A percentile compares a stretch with the other conserved stretches of the same genome.
These are phyloP conservation scores for Chloroceryle inda DNA, from an alignment of 2,797 vertebrate species.

Conservation along the genomic window DNA sequence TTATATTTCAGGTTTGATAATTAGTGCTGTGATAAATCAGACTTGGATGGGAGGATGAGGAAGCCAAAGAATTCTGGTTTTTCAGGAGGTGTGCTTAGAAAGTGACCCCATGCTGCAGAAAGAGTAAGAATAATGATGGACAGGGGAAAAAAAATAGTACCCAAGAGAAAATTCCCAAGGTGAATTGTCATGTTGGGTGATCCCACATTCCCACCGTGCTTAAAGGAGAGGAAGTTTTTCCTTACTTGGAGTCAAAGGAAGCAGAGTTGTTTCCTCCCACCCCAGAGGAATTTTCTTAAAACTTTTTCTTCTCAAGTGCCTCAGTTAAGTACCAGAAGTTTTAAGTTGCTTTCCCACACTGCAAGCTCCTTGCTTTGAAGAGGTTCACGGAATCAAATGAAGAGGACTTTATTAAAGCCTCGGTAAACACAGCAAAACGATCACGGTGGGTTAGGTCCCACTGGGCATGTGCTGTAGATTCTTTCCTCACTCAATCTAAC, in stretches of 20 bases:
- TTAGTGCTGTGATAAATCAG: not conserved
- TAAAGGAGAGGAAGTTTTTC: not conserved
- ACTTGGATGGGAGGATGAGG: not conserved
- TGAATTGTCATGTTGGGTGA: not conserved
- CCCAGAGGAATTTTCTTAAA: not conserved
- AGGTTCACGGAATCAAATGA: not conserved
- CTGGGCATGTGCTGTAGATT: not conserved
- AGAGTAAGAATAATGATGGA: not conserved
- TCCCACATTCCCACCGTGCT: not conserved
- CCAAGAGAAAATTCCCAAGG: not conserved
- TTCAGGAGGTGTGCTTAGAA: not conserved
- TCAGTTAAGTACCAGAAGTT: not conserved
- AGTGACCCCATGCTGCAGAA: not conserved
- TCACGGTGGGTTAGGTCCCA: not conserved
- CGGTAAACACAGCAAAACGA: not conserved
- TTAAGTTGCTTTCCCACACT: not conserved
- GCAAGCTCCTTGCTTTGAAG: not conserved
- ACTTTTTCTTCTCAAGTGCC: not conserved
- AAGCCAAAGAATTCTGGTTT: not conserved
- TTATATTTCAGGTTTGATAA: not conserved
- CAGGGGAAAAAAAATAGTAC: not conserved
- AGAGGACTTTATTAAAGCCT: not conserved
- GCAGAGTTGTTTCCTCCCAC: not conserved
- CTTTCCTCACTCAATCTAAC: not conserved
- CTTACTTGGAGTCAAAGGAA: not conserved